A percentile compares a stretch with the other conserved stretches of the same genome.
phyloP scores from a whole-genome alignment of 2,888 invertebrate genomes.

The Andrena hattorfiana region DNA sequence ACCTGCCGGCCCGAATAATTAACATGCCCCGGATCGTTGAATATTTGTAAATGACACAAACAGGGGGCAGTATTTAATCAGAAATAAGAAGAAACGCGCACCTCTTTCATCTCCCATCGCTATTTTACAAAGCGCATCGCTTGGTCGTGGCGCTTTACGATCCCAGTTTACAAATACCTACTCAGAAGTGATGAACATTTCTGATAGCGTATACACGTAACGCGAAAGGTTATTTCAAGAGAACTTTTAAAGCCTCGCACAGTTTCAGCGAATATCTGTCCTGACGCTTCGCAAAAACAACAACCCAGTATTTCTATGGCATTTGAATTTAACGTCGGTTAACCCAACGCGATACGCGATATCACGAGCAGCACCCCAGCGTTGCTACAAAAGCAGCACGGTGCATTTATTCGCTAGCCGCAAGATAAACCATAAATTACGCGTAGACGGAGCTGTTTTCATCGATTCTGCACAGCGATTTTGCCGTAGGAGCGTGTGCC shows the following conservation, averaged over 20 bases:
- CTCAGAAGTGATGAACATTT: too few relatives aligned
- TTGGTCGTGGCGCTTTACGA: too few relatives aligned
- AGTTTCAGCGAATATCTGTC: background rate
- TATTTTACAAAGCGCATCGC: too few relatives aligned
- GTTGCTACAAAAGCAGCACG: background rate
- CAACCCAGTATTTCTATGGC: conserved; percentile 42
- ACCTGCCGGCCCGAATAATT: conserved; percentile 53
- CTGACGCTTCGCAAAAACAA: background rate
- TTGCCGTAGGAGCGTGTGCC: conserved; percentile 63
- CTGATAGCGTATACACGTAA: too few relatives aligned
- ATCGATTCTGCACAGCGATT: conserved; percentile 69
- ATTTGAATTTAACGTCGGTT: conserved; percentile 42
- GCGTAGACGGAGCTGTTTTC: conserved; percentile 44
- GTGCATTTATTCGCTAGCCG: conserved; percentile 12
- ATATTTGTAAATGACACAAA: conserved; percentile 35
- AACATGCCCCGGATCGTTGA: conserved; percentile 47
- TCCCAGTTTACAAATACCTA: too few relatives aligned
- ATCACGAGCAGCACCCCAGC: background rate
- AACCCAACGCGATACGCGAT: conserved; percentile 16
- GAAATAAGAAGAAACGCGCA: conserved; percentile 1
- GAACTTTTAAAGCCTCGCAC: too few relatives aligned
- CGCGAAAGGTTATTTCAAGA: too few relatives aligned
- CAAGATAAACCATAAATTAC: conserved; percentile 43
- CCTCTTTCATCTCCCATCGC: background rate
- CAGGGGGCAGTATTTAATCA: conserved; percentile 17